Evolutionary conservation across 1,140 invertebrate genomes (phyloP), one percentile per base, ranked within the genome.

Genomic region (Cherax quadricarinatus): DNA sequence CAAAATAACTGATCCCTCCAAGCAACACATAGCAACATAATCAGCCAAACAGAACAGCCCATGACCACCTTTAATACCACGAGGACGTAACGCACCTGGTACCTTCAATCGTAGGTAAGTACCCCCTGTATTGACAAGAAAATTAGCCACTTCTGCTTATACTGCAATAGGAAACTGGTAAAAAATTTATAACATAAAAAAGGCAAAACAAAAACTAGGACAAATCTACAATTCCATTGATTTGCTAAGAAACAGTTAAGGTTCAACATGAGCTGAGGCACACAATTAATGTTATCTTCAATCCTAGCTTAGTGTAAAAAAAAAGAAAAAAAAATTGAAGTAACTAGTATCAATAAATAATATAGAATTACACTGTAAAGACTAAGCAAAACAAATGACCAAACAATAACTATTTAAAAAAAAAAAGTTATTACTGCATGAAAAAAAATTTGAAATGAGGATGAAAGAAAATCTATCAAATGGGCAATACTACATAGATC

Each of bases 101-200:
- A 91, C 90, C 84, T 91, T 91, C 90, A 91, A 86, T 70, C 90
- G 90, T 78, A 91, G 90, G 85, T 91, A 91, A 51, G 90, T 86
- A 87, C 90, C 79, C 90, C 90, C 90, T 91, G 89, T 91, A 53
- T 89, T 73, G 30, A 81, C 66, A 86, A 86, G 70, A 86, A 86
- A 86, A 75, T 86, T 86, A 86, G 85, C 85, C 51, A 75, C 49
- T 51, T 51, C 18, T 86, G 62, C 49, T 51, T 41, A 86, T n/a
- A 86, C 16, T 51, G 41, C 51, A 70, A 73, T 57, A 57, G 53
- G 49, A 49, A 86, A 41, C 66, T 86, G 48, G 21, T 51, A 48
- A 21, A 51, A 48, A 18, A 53, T 82, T 82, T 82, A 30, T 30
- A 75, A 75, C 24, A 75, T 30, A 75, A 30, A 75, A 41, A 21